Evolutionary conservation across 2,888 invertebrate genomes (phyloP).

Genomic region (Cephus pygmeus): DNA sequence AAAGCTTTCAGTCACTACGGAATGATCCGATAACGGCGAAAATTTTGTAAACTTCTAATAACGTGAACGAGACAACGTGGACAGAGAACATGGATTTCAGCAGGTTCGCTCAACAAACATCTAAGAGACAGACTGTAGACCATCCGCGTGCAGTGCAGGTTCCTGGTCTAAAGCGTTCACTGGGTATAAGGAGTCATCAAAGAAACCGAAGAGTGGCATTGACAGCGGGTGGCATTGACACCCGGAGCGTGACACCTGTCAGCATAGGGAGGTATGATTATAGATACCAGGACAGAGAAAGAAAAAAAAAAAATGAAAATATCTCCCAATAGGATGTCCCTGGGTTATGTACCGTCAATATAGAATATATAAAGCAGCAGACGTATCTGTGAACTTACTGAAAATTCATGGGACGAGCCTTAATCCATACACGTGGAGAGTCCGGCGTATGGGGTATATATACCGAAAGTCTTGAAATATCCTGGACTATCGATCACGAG

Average conservation of each 20-base stretch:
- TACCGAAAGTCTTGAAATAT: too few species aligned
- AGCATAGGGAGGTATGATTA: background rate
- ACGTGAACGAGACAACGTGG: background rate
- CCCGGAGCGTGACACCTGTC: conserved; percentile 6
- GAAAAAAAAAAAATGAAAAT: conserved; percentile 9
- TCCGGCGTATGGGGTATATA: too few species aligned
- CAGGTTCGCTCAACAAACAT: too few species aligned
- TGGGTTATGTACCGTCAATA: background rate
- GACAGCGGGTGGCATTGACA: conserved; percentile 5
- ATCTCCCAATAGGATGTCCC: background rate
- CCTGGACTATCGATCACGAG: too few species aligned
- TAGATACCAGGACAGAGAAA: background rate
- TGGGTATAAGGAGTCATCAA: background rate
- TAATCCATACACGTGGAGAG: conserved; percentile 32
- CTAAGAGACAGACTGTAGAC: too few species aligned
- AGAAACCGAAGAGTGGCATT: background rate
- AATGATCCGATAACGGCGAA: conserved; percentile 42
- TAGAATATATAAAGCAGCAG: conserved; percentile 5
- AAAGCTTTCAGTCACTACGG: conserved; percentile 55
- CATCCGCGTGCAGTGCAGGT: too few species aligned
- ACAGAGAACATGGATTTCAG: too few species aligned
- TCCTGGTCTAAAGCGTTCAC: too few species aligned
- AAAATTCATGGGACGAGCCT: conserved; percentile 52
- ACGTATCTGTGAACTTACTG: conserved; percentile 39
- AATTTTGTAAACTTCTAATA: conserved; percentile 46